These are phyloP conservation scores for Hyles lineata DNA, from an alignment of 2,888 invertebrate genomes.

Conservation along the genomic window DNA sequence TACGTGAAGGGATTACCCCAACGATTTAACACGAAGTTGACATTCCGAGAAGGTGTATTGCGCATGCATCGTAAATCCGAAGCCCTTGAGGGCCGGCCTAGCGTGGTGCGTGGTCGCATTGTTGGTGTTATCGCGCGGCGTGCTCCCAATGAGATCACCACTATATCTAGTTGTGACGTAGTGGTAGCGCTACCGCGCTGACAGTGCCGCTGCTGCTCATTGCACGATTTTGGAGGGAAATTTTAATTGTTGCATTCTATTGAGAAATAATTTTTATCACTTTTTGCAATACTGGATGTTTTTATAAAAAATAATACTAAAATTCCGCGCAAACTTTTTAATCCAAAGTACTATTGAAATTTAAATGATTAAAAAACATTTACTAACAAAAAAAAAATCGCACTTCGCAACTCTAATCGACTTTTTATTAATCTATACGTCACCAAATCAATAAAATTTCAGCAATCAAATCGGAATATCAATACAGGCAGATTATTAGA, in stretches of 20 bases:
- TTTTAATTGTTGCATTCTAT: too few species aligned
- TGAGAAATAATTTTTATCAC: too few species aligned
- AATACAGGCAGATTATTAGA: neutral
- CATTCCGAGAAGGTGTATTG: slow-evolving; percentile 16
- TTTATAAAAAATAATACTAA: too few species aligned
- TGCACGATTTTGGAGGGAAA: neutral
- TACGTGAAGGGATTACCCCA: slow-evolving; percentile 11
- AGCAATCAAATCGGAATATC: neutral
- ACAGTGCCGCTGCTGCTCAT: slow-evolving; percentile 14
- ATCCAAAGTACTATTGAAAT: too few species aligned
- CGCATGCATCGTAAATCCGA: slow-evolving; percentile 33
- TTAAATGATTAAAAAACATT: too few species aligned
- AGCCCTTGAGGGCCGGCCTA: slow-evolving; percentile 52
- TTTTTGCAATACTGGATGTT: too few species aligned
- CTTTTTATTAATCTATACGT: too few species aligned
- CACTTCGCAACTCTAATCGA: neutral
- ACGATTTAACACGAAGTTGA: neutral
- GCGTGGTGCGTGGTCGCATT: neutral
- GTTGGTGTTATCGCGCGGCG: slow-evolving; percentile 60
- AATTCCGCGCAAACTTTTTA: too few species aligned
- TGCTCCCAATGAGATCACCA: slow-evolving; percentile 75
- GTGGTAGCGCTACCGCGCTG: slow-evolving; percentile 46
- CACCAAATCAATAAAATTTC: neutral
- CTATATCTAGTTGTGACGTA: slow-evolving; percentile 80
- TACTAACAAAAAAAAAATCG: neutral